Conservation (phyloP, 2,888 invertebrate species). For the Caenorhabditis uteleia region DNA sequence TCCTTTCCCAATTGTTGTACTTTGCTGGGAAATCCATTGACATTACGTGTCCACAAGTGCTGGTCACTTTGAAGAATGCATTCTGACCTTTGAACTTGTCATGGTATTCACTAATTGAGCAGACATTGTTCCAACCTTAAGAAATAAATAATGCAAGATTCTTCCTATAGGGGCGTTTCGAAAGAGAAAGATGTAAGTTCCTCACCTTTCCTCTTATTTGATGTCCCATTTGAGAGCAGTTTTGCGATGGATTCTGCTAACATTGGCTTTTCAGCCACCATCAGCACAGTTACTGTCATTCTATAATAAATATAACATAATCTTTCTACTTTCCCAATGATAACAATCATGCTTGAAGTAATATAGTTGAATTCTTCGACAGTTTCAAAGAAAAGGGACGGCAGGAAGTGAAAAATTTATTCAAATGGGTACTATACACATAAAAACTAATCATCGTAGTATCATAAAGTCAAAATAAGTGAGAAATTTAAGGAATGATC, state of each 20-base stretch:
- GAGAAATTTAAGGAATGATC: too few species aligned
- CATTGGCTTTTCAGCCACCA: slow-evolving; percentile 97
- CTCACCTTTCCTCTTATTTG: slow-evolving; percentile 77
- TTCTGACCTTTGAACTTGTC: slow-evolving; percentile 80
- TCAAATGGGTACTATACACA: too few species aligned
- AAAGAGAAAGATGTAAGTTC: too few species aligned
- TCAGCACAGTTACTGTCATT: slow-evolving; percentile 75
- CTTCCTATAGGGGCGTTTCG: neutral
- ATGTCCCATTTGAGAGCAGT: slow-evolving; percentile 87
- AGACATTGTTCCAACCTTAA: slow-evolving; percentile 85
- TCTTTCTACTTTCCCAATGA: too few species aligned
- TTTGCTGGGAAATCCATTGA: slow-evolving; percentile 85
- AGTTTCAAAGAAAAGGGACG: too few species aligned
- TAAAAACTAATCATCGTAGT: too few species aligned
- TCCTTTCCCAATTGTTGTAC: slow-evolving; percentile 96
- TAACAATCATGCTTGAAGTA: too few species aligned
- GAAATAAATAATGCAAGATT: neutral
- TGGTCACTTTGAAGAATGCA: slow-evolving; percentile 84
- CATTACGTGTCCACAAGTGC: slow-evolving; percentile 98
- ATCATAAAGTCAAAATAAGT: too few species aligned
- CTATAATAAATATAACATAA: too few species aligned
- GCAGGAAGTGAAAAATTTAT: too few species aligned
- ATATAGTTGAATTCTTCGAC: too few species aligned
- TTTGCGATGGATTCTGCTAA: slow-evolving; percentile 90
- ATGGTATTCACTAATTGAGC: slow-evolving; percentile 91